A percentile compares a stretch with the other conserved stretches of the same genome.
These are phyloP conservation scores for Monopterus albus DNA, from an alignment of 2,113 vertebrate species.

Conservation along the genomic window DNA sequence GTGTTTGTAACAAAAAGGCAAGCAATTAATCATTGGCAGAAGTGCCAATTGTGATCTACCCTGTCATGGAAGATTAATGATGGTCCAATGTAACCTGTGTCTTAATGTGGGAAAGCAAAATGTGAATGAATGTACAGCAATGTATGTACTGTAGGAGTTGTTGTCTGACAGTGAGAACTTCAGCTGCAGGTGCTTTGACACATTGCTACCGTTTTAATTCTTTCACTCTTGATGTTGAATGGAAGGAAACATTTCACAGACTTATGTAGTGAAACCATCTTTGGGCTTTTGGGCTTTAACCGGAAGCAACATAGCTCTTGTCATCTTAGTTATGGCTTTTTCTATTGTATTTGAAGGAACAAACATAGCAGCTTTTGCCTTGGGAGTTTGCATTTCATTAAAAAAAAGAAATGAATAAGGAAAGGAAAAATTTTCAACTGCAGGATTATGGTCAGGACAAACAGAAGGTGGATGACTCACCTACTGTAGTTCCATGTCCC, in stretches of 20 bases:
- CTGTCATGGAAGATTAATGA: too few species aligned
- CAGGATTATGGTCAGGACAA: not conserved
- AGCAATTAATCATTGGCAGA: too few species aligned
- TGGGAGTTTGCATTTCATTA: not conserved
- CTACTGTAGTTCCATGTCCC: not conserved
- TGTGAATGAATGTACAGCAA: too few species aligned
- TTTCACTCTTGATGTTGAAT: constrained; percentile 29
- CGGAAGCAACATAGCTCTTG: not conserved
- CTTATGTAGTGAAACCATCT: not conserved
- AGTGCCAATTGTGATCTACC: too few species aligned
- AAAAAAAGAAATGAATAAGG: not conserved
- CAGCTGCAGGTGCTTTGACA: too few species aligned
- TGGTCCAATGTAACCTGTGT: too few species aligned
- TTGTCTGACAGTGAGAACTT: too few species aligned
- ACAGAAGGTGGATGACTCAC: not conserved
- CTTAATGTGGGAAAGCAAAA: too few species aligned
- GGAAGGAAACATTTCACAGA: constrained; percentile 36
- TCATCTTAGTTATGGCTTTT: constrained; percentile 1
- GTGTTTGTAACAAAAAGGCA: too few species aligned
- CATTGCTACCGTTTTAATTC: constrained; percentile 45
- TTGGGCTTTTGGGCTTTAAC: not conserved
- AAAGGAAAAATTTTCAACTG: not conserved
- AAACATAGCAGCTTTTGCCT: not conserved
- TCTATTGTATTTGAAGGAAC: constrained; percentile 2
- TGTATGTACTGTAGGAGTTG: too few species aligned